Percentiles rank a stretch among this genome's conserved stretches.
Conservation (phyloP, 2,113 vertebrate genomes). For the Plecotus auritus region DNA sequence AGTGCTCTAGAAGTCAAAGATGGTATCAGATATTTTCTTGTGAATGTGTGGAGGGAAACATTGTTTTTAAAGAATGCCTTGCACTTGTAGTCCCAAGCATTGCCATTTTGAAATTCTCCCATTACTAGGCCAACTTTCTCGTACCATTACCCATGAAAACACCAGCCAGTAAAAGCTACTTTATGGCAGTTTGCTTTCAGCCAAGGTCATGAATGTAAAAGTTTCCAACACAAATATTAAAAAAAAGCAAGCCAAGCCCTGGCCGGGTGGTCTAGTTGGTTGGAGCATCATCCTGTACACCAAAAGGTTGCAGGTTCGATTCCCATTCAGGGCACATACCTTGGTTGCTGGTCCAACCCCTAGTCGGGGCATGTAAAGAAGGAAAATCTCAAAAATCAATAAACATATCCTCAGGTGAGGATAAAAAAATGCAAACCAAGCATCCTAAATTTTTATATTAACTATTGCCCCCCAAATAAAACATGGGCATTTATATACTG, state of each 20-base stretch:
- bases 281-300: background rate
- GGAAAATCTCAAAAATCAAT: background rate
- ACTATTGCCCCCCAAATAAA: slow-evolving; percentile 15
- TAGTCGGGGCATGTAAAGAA: background rate
- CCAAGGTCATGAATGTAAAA: background rate
- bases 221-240: slow-evolving; percentile 11
- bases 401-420: background rate
- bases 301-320: background rate
- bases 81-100: background rate
- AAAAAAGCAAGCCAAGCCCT: background rate
- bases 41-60: background rate
- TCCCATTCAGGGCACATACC: background rate
- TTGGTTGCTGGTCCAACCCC: background rate
- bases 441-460: slow-evolving; percentile 23
- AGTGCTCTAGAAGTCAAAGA: background rate
- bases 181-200: slow-evolving; percentile 14
- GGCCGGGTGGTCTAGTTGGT: background rate
- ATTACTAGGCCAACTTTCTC: slow-evolving; percentile 1
- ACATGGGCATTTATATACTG: background rate
- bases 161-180: background rate
- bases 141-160: background rate
- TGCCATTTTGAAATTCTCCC: background rate
- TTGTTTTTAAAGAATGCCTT: background rate
- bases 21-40: background rate
- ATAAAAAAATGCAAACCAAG: slow-evolving; percentile 1